Conservation (phyloP, 2,888 invertebrate genomes). For the Bombylius discolor region DNA sequence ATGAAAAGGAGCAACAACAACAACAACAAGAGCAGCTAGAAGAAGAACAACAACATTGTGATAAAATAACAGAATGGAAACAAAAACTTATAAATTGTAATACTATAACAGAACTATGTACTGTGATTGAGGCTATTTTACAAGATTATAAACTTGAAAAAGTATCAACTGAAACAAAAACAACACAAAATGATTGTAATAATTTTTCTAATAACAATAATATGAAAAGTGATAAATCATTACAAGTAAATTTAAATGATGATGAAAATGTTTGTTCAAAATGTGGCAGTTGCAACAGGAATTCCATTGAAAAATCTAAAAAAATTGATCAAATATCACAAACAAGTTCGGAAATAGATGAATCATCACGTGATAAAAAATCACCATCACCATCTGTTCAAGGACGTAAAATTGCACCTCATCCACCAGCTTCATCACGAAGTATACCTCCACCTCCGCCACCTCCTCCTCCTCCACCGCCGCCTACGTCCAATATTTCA, state of each 20-base stretch:
- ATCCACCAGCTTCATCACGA: neutral
- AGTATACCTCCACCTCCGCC: slow-evolving; percentile 22
- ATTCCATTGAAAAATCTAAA: neutral
- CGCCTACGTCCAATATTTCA: slow-evolving; percentile 16
- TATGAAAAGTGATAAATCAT: neutral
- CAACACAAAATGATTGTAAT: too few species aligned
- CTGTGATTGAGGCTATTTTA: slow-evolving; percentile 25
- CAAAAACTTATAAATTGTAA: slow-evolving; percentile 27
- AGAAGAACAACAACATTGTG: too few species aligned
- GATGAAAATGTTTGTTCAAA: neutral
- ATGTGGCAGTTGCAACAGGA: neutral
- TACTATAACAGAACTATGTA: slow-evolving; percentile 28
- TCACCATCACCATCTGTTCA: neutral
- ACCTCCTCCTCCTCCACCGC: slow-evolving; percentile 22
- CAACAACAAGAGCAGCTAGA: too few species aligned
- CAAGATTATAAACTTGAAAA: slow-evolving; percentile 15
- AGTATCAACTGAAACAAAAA: slow-evolving; percentile 16
- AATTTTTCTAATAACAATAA: neutral
- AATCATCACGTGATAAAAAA: neutral
- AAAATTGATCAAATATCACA: slow-evolving; percentile 12
- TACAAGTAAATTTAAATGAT: slow-evolving; percentile 3
- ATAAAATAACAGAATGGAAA: slow-evolving; percentile 11
- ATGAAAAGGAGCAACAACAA: too few species aligned
- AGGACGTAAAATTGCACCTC: neutral
- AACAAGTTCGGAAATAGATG: slow-evolving; percentile 6